A percentile compares a stretch with the other conserved stretches of the same genome.
Conservation (phyloP, 1,140 invertebrate genomes). For the Andricus grossulariae region DNA sequence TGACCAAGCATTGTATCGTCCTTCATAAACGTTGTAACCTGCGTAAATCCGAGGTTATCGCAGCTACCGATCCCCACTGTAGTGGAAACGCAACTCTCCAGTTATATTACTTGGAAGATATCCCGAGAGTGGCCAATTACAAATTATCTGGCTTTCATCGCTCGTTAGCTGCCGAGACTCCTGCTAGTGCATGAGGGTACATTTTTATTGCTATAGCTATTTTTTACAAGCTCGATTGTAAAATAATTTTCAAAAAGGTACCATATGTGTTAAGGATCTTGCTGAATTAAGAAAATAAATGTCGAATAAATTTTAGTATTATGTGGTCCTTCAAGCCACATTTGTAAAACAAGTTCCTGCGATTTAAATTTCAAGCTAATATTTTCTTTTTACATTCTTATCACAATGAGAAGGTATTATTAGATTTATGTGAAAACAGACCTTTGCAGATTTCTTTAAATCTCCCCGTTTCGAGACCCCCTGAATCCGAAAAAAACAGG, state of each 20-base stretch:
- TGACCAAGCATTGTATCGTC: conserved; percentile 22
- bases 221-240: neutral
- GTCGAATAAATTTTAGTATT: no score
- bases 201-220: neutral
- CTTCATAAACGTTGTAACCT: conserved; percentile 6
- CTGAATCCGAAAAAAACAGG: no score
- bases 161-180: conserved; percentile 8
- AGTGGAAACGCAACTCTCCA: neutral
- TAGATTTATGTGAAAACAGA: no score
- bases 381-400: no score
- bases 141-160: conserved; percentile 19
- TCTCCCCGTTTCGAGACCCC: no score
- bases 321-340: no score
- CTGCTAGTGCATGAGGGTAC: neutral
- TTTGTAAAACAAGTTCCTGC: no score
- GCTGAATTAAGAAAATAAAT: no score
- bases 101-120: conserved; percentile 25
- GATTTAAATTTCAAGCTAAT: no score
- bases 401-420: no score
- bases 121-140: conserved; percentile 14
- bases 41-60: conserved; percentile 1
- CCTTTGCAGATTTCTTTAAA: no score
- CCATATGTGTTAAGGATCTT: no score
- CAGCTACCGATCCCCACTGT: neutral
- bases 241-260: neutral